These are phyloP conservation scores for Crepidodera aurea DNA, from an alignment of 2,888 invertebrate species.

Conservation along the genomic window DNA sequence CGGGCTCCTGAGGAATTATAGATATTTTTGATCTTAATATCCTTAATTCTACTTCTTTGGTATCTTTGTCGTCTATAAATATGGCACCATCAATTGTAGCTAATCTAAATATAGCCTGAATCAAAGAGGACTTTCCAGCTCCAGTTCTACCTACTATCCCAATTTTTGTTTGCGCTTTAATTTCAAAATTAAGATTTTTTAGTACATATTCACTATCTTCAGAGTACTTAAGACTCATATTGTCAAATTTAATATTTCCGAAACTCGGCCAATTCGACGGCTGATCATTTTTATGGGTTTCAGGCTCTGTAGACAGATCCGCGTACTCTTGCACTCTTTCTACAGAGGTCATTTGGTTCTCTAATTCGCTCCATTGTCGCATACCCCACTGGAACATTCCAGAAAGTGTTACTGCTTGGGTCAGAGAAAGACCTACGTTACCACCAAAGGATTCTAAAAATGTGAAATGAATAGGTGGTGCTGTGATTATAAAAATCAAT, in stretches of 20 bases:
- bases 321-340: constrained; percentile 86
- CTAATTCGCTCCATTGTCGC: constrained; percentile 88
- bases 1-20: constrained; percentile 87
- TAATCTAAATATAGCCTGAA: constrained; percentile 81
- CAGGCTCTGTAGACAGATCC: constrained; percentile 74
- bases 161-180: constrained; percentile 76
- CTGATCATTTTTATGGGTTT: constrained; percentile 65
- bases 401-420: constrained; percentile 80
- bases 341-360: constrained; percentile 87
- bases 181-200: constrained; percentile 72
- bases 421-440: constrained; percentile 80
- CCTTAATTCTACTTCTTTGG: constrained; percentile 73
- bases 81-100: constrained; percentile 80
- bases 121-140: constrained; percentile 81
- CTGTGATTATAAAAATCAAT: background rate
- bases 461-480: constrained; percentile 1
- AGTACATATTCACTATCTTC: constrained; percentile 76
- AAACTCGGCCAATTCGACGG: constrained; percentile 75
- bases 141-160: constrained; percentile 86
- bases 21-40: constrained; percentile 78
- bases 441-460: constrained; percentile 69
- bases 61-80: constrained; percentile 80
- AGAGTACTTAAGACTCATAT: constrained; percentile 76
- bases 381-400: constrained; percentile 71
- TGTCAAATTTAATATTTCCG: constrained; percentile 73